These are phyloP conservation scores for Gopherus flavomarginatus DNA, from an alignment of 2,113 vertebrate genomes.

Conservation along the genomic window DNA sequence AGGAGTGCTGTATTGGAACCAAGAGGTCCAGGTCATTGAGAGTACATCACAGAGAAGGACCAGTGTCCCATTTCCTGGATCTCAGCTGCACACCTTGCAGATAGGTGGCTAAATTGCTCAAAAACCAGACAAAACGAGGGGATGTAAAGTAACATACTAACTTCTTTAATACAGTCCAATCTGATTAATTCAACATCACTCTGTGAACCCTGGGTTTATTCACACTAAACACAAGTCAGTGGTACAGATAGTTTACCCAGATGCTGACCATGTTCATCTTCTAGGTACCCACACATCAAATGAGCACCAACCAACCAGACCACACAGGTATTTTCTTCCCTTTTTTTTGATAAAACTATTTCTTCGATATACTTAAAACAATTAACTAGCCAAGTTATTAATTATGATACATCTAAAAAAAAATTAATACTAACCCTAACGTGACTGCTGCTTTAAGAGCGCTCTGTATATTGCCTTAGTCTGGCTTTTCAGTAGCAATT, in stretches of 20 bases:
- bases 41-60: slow-evolving; percentile 33
- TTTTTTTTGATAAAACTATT: slow-evolving; percentile 81
- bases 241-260: slow-evolving; percentile 58
- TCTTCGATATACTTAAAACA: slow-evolving; percentile 84
- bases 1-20: background rate
- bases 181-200: slow-evolving; percentile 77
- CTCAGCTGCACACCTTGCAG: slow-evolving; percentile 62
- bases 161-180: slow-evolving; percentile 85
- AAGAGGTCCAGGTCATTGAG: slow-evolving; percentile 38
- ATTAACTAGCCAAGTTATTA: slow-evolving; percentile 83
- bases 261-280: slow-evolving; percentile 43
- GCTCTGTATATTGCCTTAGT: slow-evolving; percentile 79
- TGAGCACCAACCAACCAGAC: slow-evolving; percentile 72
- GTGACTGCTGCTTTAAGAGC: slow-evolving; percentile 85
- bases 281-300: slow-evolving; percentile 60
- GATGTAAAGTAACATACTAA: slow-evolving; percentile 80
- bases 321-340: slow-evolving; percentile 65
- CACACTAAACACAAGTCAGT: slow-evolving; percentile 69
- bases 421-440: slow-evolving; percentile 84
- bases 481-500: slow-evolving; percentile 85
- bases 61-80: slow-evolving; percentile 40
- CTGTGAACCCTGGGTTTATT: slow-evolving; percentile 74
- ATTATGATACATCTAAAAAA: slow-evolving; percentile 85
- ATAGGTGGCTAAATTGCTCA: slow-evolving; percentile 70
- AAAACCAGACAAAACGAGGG: slow-evolving; percentile 76